These are phyloP conservation scores for Gasteruption jaculator DNA, from an alignment of 2,888 invertebrate genomes.

Conservation along the genomic window DNA sequence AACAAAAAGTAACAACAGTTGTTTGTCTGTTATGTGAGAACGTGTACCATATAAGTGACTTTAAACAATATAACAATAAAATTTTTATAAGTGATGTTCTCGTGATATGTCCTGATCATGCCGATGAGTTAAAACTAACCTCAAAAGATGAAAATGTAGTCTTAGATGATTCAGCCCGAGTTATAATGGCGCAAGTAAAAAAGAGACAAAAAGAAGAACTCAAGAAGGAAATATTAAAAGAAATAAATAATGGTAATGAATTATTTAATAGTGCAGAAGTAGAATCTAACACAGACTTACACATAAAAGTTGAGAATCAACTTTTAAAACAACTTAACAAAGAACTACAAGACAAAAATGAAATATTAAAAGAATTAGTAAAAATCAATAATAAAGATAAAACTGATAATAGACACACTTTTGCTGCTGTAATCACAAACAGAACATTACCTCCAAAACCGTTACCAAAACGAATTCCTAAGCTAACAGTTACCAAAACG, in stretches of 20 bases:
- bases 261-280: no score
- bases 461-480: neutral
- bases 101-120: constrained; percentile 1
- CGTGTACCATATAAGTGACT: neutral
- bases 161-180: neutral
- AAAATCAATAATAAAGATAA: neutral
- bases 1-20: no score
- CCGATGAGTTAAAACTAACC: constrained; percentile 1
- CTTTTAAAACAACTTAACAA: constrained; percentile 2
- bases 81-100: neutral
- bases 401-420: neutral
- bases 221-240: neutral
- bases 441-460: no score
- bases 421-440: neutral
- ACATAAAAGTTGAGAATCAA: neutral
- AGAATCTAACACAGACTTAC: no score
- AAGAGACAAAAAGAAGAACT: neutral
- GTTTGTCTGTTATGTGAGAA: no score
- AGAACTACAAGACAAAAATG: no score
- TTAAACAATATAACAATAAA: neutral
- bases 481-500: no score
- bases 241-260: neutral
- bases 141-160: neutral
- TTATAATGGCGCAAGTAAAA: constrained; percentile 5
- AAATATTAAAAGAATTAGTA: constrained; percentile 1